Conservation (phyloP, 92 coral and sea anemone species). For the Epizoanthus rinbou region DNA sequence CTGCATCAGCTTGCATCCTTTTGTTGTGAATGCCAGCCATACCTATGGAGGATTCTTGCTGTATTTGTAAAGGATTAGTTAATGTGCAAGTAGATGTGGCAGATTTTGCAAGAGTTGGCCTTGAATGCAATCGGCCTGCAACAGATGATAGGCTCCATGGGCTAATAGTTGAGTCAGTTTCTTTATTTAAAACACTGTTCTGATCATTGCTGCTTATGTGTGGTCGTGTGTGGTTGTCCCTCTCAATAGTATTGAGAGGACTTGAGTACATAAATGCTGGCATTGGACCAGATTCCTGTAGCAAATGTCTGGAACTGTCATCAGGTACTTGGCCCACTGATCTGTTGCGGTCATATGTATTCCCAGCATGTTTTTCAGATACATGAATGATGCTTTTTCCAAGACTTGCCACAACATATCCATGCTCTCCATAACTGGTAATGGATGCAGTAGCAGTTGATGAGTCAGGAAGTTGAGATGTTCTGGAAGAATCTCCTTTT, state of each 20-base stretch:
- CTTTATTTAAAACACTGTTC: background rate
- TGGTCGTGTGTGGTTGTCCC: background rate
- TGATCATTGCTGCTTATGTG: background rate
- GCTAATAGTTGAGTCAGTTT: background rate
- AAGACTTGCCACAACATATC: too few relatives aligned
- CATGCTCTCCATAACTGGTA: too few relatives aligned
- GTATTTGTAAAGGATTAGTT: conserved; percentile 8
- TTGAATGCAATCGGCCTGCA: conserved; percentile 5
- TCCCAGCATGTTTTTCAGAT: too few relatives aligned
- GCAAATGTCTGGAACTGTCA: conserved; percentile 33
- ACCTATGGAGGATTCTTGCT: conserved; percentile 4
- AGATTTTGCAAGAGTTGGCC: conserved; percentile 8
- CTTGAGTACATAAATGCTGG: background rate
- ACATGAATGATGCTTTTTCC: too few relatives aligned
- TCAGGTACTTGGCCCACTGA: conserved; percentile 7
- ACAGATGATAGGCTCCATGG: conserved; percentile 7
- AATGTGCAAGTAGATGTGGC: conserved; percentile 11
- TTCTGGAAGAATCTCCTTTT: too few relatives aligned
- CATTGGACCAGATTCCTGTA: background rate
- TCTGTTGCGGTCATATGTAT: background rate
- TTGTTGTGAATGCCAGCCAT: conserved; percentile 1
- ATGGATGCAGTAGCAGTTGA: too few relatives aligned
- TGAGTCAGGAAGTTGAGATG: too few relatives aligned
- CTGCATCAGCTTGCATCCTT: conserved; percentile 15
- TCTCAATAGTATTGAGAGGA: conserved; percentile 2